Percentiles rank a stretch among this genome's conserved stretches.
These are phyloP conservation scores for Polyergus mexicanus DNA, from an alignment of 1,140 invertebrate species.

Conservation along the genomic window DNA sequence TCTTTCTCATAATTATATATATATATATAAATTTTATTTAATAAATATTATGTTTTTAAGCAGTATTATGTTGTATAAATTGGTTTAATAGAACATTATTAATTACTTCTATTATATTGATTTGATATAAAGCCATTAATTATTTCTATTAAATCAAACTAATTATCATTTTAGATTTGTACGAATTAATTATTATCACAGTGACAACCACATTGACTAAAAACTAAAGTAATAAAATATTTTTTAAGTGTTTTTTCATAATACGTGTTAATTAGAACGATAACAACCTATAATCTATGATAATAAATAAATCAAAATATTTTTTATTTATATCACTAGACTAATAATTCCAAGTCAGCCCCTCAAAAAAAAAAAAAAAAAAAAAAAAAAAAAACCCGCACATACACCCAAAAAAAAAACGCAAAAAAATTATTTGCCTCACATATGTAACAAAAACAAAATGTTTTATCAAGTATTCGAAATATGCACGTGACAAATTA, in stretches of 20 bases:
- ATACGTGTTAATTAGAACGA: too few relatives aligned
- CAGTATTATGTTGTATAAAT: background rate
- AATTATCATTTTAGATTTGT: conserved; percentile 1
- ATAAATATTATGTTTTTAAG: conserved; percentile 34
- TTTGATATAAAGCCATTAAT: background rate
- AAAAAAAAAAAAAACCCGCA: too few relatives aligned
- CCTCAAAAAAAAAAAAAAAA: too few relatives aligned
- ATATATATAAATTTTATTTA: background rate
- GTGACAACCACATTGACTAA: background rate
- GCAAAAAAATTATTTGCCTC: too few relatives aligned
- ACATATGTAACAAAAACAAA: background rate
- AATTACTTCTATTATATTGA: conserved; percentile 13
- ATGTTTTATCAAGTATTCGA: background rate
- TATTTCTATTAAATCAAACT: background rate
- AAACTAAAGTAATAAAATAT: background rate
- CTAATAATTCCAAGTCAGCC: too few relatives aligned
- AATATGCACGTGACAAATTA: background rate
- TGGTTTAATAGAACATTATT: background rate
- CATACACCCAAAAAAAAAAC: too few relatives aligned
- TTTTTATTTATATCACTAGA: too few relatives aligned
- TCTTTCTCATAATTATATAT: background rate
- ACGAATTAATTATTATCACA: conserved; percentile 7
- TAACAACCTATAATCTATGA: too few relatives aligned
- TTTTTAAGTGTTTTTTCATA: background rate
- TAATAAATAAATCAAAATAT: too few relatives aligned